Conservation (phyloP, 1,140 invertebrate genomes). For the Drosophila malerkotliana region DNA sequence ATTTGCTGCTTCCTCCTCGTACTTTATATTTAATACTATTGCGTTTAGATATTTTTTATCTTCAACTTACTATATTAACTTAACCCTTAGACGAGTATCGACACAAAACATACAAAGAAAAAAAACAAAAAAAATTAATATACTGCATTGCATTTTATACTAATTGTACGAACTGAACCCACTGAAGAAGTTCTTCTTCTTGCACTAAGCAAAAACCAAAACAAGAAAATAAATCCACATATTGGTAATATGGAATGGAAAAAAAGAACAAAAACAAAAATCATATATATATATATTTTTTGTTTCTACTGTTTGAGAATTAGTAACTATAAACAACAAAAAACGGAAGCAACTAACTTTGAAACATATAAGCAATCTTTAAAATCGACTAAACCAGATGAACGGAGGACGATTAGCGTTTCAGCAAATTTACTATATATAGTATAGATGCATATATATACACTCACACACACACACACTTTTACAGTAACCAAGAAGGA, state of each 20-base stretch:
- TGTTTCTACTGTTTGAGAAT: slow-evolving; percentile 60
- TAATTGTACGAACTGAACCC: slow-evolving; percentile 79
- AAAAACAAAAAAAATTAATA: slow-evolving; percentile 51
- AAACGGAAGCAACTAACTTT: slow-evolving; percentile 70
- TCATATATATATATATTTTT: slow-evolving; percentile 46
- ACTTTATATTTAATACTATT: slow-evolving; percentile 53
- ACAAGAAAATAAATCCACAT: slow-evolving; percentile 21
- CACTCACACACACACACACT: slow-evolving; percentile 23
- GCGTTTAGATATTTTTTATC: slow-evolving; percentile 31
- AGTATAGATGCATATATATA: slow-evolving; percentile 39
- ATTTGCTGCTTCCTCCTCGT: slow-evolving; percentile 41
- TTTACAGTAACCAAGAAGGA: slow-evolving; percentile 12
- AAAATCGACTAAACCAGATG: slow-evolving; percentile 67
- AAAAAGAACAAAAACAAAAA: slow-evolving; percentile 23
- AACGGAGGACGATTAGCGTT: slow-evolving; percentile 53
- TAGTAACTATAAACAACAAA: slow-evolving; percentile 38
- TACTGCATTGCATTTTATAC: slow-evolving; percentile 75
- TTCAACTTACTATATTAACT: slow-evolving; percentile 29
- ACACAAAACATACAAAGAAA: slow-evolving; percentile 43
- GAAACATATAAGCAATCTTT: slow-evolving; percentile 82
- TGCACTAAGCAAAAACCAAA: slow-evolving; percentile 69
- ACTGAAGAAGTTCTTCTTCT: slow-evolving; percentile 79
- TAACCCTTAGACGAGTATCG: slow-evolving; percentile 33
- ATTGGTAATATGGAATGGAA: slow-evolving; percentile 21
- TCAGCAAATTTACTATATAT: slow-evolving; percentile 57